Conservation (phyloP, 2,888 invertebrate genomes). For the Mechanitis messenoides region DNA sequence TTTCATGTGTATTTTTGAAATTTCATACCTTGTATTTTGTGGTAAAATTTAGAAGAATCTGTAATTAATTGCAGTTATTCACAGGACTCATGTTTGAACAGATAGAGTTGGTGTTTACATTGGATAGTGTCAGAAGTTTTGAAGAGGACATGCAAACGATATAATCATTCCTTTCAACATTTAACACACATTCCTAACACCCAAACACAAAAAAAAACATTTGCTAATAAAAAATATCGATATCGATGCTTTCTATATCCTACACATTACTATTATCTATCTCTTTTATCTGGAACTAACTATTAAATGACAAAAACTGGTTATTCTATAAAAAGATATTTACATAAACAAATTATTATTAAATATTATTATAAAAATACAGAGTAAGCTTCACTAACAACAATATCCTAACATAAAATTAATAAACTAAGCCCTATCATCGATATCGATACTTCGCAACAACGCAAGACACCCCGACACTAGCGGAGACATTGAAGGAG, state of each 20-base stretch:
- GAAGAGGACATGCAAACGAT: slow-evolving; percentile 42
- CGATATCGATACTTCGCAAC: slow-evolving; percentile 36
- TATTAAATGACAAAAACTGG: too few relatives aligned
- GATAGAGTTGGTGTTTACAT: slow-evolving; percentile 19
- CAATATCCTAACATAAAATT: not conserved
- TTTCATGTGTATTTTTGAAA: too few relatives aligned
- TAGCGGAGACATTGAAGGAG: slow-evolving; percentile 30
- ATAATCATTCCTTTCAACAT: slow-evolving; percentile 57
- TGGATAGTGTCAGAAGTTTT: slow-evolving; percentile 25
- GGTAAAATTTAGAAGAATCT: not conserved
- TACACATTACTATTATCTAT: slow-evolving; percentile 11
- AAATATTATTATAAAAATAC: not conserved
- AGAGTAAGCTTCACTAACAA: not conserved
- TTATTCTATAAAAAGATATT: too few relatives aligned
- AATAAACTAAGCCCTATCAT: slow-evolving; percentile 18
- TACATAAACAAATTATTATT: not conserved
- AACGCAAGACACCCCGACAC: slow-evolving; percentile 44
- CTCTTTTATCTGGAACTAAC: too few relatives aligned
- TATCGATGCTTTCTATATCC: slow-evolving; percentile 20
- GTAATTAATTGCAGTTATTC: slow-evolving; percentile 58
- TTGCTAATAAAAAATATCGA: slow-evolving; percentile 16
- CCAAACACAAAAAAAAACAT: slow-evolving; percentile 54
- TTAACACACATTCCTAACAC: slow-evolving; percentile 72
- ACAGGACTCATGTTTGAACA: slow-evolving; percentile 49
- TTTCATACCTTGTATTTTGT: too few relatives aligned